phyloP scores from a whole-genome alignment of 1,140 invertebrate genomes.

The Choristoneura fumiferana region DNA sequence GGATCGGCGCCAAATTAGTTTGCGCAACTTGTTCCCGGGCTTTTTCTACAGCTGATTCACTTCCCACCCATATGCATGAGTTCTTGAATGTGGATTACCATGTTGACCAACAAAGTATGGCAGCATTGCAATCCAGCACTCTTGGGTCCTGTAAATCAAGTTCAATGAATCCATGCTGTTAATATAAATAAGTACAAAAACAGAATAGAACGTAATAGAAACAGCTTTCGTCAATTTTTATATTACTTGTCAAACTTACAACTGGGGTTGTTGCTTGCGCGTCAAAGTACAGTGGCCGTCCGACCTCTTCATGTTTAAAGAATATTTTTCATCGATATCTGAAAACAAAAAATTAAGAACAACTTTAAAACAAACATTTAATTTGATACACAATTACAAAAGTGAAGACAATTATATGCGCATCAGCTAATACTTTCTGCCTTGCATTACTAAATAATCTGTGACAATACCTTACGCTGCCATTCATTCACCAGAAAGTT shows the following conservation, averaged over 20 bases:
- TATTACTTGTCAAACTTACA: slow-evolving; percentile 78
- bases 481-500: too few relatives aligned
- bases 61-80: slow-evolving; percentile 99
- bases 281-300: slow-evolving; percentile 96
- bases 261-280: slow-evolving; percentile 98
- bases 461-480: too few relatives aligned
- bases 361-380: too few relatives aligned
- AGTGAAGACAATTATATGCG: too few relatives aligned
- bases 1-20: slow-evolving; percentile 96
- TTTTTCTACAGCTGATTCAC: slow-evolving; percentile 95
- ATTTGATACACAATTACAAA: slow-evolving; percentile 1
- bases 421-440: too few relatives aligned
- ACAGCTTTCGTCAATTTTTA: too few relatives aligned
- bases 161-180: too few relatives aligned
- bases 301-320: slow-evolving; percentile 79
- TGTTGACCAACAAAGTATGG: slow-evolving; percentile 94
- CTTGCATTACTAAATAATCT: too few relatives aligned
- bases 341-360: slow-evolving; percentile 31
- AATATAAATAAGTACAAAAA: too few relatives aligned
- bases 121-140: slow-evolving; percentile 98
- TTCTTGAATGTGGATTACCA: slow-evolving; percentile 99
- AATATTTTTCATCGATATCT: slow-evolving; percentile 68
- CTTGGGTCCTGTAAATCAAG: slow-evolving; percentile 89
- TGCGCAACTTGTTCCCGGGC: slow-evolving; percentile 95
- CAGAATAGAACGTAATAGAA: too few relatives aligned